phyloP scores from a whole-genome alignment of 2,888 invertebrate species.

The Glyphotaelius pellucidus region DNA sequence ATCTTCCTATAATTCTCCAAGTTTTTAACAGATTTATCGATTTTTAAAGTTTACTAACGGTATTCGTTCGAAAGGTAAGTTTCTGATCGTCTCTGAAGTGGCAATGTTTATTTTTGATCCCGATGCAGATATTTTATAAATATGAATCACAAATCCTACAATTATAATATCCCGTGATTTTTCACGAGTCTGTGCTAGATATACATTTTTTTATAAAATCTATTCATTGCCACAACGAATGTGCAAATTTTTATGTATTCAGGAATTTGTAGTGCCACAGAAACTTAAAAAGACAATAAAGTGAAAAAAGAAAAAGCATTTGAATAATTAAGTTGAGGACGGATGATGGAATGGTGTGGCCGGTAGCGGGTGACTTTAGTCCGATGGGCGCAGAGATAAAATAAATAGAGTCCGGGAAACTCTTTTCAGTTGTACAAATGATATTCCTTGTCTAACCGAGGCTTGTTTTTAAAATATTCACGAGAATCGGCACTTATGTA shows the following conservation, averaged over 20 bases:
- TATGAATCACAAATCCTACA: too few relatives aligned
- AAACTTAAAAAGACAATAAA: background rate
- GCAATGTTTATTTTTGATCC: too few relatives aligned
- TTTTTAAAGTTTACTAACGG: too few relatives aligned
- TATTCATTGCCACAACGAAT: background rate
- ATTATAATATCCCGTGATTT: too few relatives aligned
- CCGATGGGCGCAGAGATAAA: background rate
- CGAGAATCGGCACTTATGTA: background rate
- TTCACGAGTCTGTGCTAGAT: too few relatives aligned
- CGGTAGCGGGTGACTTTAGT: background rate
- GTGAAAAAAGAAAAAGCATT: background rate
- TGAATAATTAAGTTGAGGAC: background rate
- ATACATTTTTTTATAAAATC: too few relatives aligned
- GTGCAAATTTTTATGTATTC: background rate
- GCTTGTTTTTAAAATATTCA: background rate
- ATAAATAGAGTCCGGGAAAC: background rate
- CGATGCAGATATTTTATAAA: too few relatives aligned
- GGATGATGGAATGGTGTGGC: background rate
- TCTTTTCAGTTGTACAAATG: background rate
- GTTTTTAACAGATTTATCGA: too few relatives aligned
- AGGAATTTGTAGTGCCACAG: background rate
- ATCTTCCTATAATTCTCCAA: too few relatives aligned
- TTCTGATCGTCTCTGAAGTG: too few relatives aligned
- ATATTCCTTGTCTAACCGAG: background rate
- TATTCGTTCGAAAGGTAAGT: too few relatives aligned